A percentile compares a stretch with the other conserved stretches of the same genome.
Evolutionary conservation across 2,113 vertebrate species (phyloP).

Genomic region (Chiloscyllium plagiosum): DNA sequence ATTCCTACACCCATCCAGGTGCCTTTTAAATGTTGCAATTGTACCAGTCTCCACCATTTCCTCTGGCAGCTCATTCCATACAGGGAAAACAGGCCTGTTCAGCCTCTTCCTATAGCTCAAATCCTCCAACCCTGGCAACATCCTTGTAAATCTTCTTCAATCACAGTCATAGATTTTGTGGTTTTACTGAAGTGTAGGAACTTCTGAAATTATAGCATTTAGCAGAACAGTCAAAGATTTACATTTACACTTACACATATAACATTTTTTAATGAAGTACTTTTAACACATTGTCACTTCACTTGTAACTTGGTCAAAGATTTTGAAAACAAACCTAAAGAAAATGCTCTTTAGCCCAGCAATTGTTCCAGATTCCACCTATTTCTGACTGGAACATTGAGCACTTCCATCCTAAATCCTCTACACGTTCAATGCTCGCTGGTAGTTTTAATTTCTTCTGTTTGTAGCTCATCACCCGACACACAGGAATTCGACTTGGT

Average conservation of each 20-base stretch:
- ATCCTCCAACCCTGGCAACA: too few relatives aligned
- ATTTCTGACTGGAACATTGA: not conserved
- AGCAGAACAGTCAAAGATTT: not conserved
- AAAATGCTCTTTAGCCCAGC: not conserved
- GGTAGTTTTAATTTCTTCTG: not conserved
- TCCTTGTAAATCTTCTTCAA: too few relatives aligned
- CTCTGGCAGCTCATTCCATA: too few relatives aligned
- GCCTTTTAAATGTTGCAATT: too few relatives aligned
- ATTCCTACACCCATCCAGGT: too few relatives aligned
- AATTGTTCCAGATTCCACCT: not conserved
- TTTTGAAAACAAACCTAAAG: not conserved
- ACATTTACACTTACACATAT: not conserved
- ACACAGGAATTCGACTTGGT: not conserved
- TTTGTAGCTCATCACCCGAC: not conserved
- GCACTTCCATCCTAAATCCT: not conserved
- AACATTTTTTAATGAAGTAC: not conserved
- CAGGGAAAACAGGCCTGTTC: too few relatives aligned
- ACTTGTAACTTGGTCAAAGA: not conserved
- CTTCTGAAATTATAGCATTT: not conserved
- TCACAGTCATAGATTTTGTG: not conserved
- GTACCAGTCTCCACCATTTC: too few relatives aligned
- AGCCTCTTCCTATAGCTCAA: too few relatives aligned
- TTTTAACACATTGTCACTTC: not conserved
- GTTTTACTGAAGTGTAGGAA: not conserved
- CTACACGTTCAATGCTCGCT: not conserved